Evolutionary conservation across 2,113 vertebrate species (phyloP), one percentile per base, ranked within the genome.

Genomic region (Romanogobio albipinnatus): DNA sequence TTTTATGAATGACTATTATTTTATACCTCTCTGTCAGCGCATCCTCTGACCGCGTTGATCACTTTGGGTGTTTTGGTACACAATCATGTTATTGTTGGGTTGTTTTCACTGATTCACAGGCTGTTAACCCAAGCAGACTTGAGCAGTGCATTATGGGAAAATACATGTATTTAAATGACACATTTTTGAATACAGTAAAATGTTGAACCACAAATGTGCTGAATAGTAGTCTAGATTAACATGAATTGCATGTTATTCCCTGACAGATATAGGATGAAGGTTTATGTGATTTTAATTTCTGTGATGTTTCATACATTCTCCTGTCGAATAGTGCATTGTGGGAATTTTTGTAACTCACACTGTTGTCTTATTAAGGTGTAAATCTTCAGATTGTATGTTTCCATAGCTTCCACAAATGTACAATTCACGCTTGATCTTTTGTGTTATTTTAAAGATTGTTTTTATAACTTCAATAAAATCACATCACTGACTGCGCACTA

Each of bases 401-500:
- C 22, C 5, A 14, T 24, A 24, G 47, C 64, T 4, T 56, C 29
- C 66, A n/a, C 17, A 51, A 64, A 70, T 53, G 0, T 33, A 81
- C 47, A 71, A 43, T 71, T 71, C 51, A 70, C 66, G 58, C 62
- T 71, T n/a, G 47, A 13, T 84, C 33, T n/a, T 24, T 33, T 14
- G 68, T 45, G 33, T 79, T 29, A 29, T 2, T 29, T 84, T 19
- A 58, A 56, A 53, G 22, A 36, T 7, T 9, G 15, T 22, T 84
- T 74, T 80, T 77, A 11, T 36, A 26, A 47, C 47, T 80, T 62
- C 26, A 84, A 75, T 80, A 86, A 47, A 77, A 43, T 33, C 33
- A 53, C 29, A 33, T 14, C 3, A 61, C 49, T 61, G 17, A 9
- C 47, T 84, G 56, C 11, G 8, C 8, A 33, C 49, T 19, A 53